Percentiles rank a stretch among this genome's conserved stretches.
Conservation (phyloP, 2,797 vertebrate genomes). For the Somateria mollissima region DNA sequence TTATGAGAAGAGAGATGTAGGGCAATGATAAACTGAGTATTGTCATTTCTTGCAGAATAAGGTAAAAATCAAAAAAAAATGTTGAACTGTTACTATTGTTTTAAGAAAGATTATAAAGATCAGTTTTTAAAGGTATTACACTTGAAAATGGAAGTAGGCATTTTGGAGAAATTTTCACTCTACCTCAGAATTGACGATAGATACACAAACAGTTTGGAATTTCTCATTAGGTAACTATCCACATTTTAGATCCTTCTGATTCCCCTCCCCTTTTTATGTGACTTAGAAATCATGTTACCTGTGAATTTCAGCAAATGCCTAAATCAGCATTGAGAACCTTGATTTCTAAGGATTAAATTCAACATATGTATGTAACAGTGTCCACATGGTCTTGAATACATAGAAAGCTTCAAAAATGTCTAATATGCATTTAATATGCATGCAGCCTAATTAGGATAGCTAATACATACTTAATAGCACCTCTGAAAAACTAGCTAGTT, state of each 20-base stretch:
- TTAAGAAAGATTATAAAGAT: neutral
- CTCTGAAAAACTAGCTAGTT: neutral
- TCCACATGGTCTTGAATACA: neutral
- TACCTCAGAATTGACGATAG: neutral
- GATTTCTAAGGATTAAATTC: neutral
- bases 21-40: neutral
- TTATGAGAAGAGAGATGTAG: neutral
- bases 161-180: neutral
- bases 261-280: neutral
- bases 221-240: neutral
- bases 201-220: neutral
- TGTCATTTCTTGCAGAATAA: neutral
- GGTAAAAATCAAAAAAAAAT: neutral
- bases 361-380: neutral
- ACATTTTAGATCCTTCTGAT: neutral
- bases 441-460: neutral
- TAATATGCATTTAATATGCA: neutral
- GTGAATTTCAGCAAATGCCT: neutral
- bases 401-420: neutral
- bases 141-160: neutral
- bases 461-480: neutral
- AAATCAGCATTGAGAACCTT: neutral
- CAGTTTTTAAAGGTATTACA: neutral
- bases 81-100: neutral
- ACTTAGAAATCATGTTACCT: neutral